Base-by-base conservation (phyloP, 2,888 invertebrate species). In the Euphydryas editha region DNA sequence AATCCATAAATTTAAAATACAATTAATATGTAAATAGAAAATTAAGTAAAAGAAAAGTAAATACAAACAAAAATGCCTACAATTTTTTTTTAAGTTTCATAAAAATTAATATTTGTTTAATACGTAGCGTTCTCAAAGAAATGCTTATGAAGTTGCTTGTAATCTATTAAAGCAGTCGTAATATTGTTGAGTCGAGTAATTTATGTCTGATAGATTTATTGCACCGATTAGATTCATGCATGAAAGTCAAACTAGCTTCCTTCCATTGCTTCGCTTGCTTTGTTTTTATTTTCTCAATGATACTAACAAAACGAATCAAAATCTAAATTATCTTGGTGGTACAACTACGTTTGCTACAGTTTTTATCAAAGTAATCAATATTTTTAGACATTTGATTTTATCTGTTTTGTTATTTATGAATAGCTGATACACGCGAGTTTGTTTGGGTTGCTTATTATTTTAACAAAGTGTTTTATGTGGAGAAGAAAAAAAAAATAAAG, bases 181-280 rank as follows among this genome's bases (percentile, higher is more conserved):
- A 65, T 36, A 67, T 60, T 62, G 58, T 59, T 42, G 47, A 56
- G 63, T 59, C 58, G 21, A 58, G 36, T 65, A 63, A 65, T 63
- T 69, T 71, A 63, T 65, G 60, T 57, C 20, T 42, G 59, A 62
- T 59, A 64, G 58, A 56, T 69, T 71, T 68, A 71, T 69, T 8
- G 49, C 54, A 46, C 62, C 57, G 59, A 58, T 65, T 61, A 47
- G 46, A 55, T 42, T 63, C 54, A 51, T 62, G 2, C 18, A 15
- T 30, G 21, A 21, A 7, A 8, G 2, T 46, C 11, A 6, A 17
- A 36, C 17, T n/a, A 39, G 39, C 39, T 39, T 13, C 8, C 39
- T 7, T 15, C 39, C 15, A 39, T 11, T 3, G 1, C 3, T 13
- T 39, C 39, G 11, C 11, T 15, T 11, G 39, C 39, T 11, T 39